A percentile compares a stretch with the other conserved stretches of the same genome.
phyloP scores from a whole-genome alignment of 2,113 vertebrate genomes.

The Hipposideros armiger region DNA sequence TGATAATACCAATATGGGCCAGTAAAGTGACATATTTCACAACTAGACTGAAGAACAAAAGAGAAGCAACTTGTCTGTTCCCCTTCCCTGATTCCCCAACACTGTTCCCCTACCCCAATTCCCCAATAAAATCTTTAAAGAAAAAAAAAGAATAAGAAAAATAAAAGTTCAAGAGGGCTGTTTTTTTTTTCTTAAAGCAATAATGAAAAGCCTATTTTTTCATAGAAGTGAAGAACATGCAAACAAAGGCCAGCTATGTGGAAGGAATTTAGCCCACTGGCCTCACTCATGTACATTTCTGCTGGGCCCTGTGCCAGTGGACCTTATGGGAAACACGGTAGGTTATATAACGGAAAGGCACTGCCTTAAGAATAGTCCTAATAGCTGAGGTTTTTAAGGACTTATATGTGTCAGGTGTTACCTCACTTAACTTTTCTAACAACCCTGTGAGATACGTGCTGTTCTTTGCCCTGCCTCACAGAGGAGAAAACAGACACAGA shows the following conservation, averaged over 20 bases:
- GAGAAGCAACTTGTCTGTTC: too few relatives aligned
- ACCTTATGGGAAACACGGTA: not conserved
- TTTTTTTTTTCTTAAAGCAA: not conserved
- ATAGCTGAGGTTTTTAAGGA: not conserved
- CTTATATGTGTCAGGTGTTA: not conserved
- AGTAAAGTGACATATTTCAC: too few relatives aligned
- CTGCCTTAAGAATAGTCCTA: not conserved
- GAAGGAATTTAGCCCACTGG: not conserved
- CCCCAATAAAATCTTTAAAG: too few relatives aligned
- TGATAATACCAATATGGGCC: too few relatives aligned
- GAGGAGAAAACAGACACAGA: constrained; percentile 13
- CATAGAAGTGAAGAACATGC: not conserved
- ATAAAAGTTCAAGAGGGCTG: not conserved
- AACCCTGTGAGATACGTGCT: not conserved
- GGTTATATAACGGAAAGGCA: not conserved
- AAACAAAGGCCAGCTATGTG: not conserved
- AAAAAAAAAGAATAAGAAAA: not conserved
- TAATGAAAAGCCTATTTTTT: not conserved
- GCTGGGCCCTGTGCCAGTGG: not conserved
- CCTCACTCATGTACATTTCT: not conserved
- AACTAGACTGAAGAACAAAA: too few relatives aligned
- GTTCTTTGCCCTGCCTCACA: not conserved
- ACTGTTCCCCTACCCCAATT: too few relatives aligned
- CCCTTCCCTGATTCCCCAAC: too few relatives aligned
- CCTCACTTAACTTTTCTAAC: not conserved